phyloP scores from a whole-genome alignment of 2,113 vertebrate species.

The Nesoenas mayeri region DNA sequence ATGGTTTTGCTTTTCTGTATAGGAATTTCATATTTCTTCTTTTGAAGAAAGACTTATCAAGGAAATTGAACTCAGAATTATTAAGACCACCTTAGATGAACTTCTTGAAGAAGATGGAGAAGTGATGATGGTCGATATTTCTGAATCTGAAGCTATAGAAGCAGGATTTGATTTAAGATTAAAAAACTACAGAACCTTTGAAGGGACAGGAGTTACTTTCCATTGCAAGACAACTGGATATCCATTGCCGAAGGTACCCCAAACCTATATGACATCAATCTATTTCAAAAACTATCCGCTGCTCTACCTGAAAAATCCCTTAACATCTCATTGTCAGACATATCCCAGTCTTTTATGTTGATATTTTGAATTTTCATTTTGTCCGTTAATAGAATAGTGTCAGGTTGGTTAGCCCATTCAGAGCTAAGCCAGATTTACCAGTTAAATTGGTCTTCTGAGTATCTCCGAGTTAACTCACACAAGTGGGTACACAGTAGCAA shows the following conservation, averaged over 20 bases:
- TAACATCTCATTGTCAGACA: neutral
- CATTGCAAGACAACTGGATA: conserved; percentile 92
- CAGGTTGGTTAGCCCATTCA: neutral
- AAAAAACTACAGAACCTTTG: conserved; percentile 94
- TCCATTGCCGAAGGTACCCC: conserved; percentile 91
- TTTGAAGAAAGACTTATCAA: conserved; percentile 96
- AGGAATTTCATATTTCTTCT: conserved; percentile 95
- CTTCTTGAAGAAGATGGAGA: conserved; percentile 91
- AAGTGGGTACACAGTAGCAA: neutral
- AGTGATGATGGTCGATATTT: conserved; percentile 82
- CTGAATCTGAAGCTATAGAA: conserved; percentile 85
- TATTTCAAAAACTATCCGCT: neutral
- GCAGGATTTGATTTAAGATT: conserved; percentile 87
- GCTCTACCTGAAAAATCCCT: neutral
- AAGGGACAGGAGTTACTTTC: conserved; percentile 94
- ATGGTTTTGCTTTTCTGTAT: neutral
- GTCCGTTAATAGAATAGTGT: neutral
- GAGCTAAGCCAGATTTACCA: neutral
- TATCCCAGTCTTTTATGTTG: neutral
- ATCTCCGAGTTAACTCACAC: neutral
- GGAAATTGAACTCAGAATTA: conserved; percentile 94
- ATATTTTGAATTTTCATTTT: neutral
- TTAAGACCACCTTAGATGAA: conserved; percentile 90
- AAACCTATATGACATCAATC: neutral
- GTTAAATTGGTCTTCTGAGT: neutral